Conservation (phyloP, 2,888 invertebrate species). For the Hoplodrina blanda region DNA sequence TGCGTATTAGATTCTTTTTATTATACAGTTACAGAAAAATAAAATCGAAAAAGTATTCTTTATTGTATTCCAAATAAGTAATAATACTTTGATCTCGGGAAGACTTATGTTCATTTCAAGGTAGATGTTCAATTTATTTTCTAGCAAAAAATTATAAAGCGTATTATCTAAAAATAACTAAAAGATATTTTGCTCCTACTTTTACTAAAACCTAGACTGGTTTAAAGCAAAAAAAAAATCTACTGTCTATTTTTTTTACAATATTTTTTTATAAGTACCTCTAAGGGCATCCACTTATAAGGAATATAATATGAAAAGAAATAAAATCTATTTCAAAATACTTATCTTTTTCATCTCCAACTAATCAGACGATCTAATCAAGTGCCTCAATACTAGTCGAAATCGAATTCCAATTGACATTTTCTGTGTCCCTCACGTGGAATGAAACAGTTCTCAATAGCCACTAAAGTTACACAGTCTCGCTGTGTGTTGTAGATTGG, state of each 20-base stretch:
- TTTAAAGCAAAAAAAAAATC: not conserved
- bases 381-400: conserved; percentile 28
- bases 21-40: not conserved
- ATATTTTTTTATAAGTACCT: not conserved
- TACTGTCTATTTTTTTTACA: not conserved
- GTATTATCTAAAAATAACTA: no score
- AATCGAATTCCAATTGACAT: conserved; percentile 54
- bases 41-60: not conserved
- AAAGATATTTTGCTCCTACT: no score
- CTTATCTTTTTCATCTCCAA: conserved; percentile 16
- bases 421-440: conserved; percentile 32
- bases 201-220: no score
- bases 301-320: conserved; percentile 2
- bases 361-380: conserved; percentile 33
- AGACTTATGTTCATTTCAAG: rapidly evolving
- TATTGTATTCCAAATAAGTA: no score
- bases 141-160: not conserved
- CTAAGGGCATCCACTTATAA: not conserved
- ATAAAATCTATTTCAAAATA: conserved; percentile 19
- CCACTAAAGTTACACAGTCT: conserved; percentile 20
- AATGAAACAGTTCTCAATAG: conserved; percentile 29
- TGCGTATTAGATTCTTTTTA: no score
- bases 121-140: not conserved
- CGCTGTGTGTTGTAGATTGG: not conserved
- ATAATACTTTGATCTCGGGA: not conserved